phyloP scores from a whole-genome alignment of 2,113 vertebrate genomes.

The Xenopus tropicalis region DNA sequence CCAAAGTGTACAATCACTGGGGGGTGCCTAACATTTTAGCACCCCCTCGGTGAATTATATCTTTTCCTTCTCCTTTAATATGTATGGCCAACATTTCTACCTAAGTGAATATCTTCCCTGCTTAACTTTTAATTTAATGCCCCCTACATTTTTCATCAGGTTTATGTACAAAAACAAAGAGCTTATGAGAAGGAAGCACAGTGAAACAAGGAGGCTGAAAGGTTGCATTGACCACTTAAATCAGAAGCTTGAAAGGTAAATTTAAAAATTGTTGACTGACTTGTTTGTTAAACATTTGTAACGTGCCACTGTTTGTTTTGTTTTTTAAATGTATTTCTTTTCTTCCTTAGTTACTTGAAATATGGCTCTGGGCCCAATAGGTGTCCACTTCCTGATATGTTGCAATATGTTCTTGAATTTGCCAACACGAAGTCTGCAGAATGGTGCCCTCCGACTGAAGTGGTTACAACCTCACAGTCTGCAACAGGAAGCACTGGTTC shows the following conservation, averaged over 20 bases:
- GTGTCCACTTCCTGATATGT: constrained; percentile 87
- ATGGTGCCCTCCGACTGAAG: background rate
- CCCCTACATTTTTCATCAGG: constrained; percentile 57
- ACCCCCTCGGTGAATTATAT: too few species aligned
- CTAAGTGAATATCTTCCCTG: too few species aligned
- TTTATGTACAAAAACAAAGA: constrained; percentile 88
- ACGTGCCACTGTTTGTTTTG: too few species aligned
- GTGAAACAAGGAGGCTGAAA: constrained; percentile 76
- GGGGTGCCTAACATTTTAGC: too few species aligned
- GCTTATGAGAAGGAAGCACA: constrained; percentile 77
- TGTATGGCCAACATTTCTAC: too few species aligned
- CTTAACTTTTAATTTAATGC: too few species aligned
- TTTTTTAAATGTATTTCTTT: background rate
- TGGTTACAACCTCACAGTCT: constrained; percentile 4
- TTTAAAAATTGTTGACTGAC: background rate
- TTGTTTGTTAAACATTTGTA: too few species aligned
- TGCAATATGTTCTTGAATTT: constrained; percentile 91
- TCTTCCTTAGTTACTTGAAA: constrained; percentile 75
- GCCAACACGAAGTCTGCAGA: constrained; percentile 70
- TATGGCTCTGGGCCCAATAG: constrained; percentile 83
- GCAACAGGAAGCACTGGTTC: constrained; percentile 24
- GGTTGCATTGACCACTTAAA: constrained; percentile 77
- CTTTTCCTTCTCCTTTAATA: too few species aligned
- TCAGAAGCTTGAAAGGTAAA: constrained; percentile 85
- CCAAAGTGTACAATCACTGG: too few species aligned